Evolutionary conservation across 2,888 invertebrate species (phyloP), one percentile per base, ranked within the genome.

Genomic region (Cremastinae sp.): DNA sequence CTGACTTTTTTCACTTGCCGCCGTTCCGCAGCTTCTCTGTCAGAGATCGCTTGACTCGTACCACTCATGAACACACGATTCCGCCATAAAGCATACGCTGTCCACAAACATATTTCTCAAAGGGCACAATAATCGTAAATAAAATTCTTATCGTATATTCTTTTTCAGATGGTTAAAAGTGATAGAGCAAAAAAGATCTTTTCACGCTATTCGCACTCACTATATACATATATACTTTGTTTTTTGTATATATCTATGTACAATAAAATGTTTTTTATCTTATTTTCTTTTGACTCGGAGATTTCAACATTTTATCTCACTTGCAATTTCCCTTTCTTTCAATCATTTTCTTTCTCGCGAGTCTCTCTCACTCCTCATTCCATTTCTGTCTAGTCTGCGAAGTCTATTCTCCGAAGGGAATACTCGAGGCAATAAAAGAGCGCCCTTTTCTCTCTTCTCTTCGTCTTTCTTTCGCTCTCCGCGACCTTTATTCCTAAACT

Each of bases 401-500:
- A 14, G 28, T 28, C 28, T 53, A 54, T 58, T 69, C 73, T 59
- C 76, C 16, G 14, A 69, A 54, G 76, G 65, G 59, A 69, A 76
- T 76, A 76, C 62, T 76, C 36, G 69, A 34, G 59, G 73, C 69
- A 73, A 76, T 76, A 76, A 70, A 76, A 65, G 59, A 73, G 43
- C 53, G 54, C 65, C 68, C 47, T 68, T 68, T 47, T 56, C 43
- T 36, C 45, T 12, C 34, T 43, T 66, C 14, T 36, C 54, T n/a
- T 4, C 4, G 10, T 43, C 43, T 43, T n/a, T 1, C n/a, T n/a
- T 43, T 12, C 4, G 14, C 43, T 43, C 12, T 28, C 10, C 18
- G 12, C 16, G 14, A 22, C 41, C 56, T 47, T 18, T 12, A 43
- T 49, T 43, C 51, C 43, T 49, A 28, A 47, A 18, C 59, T 16